These are phyloP conservation scores for Leucoraja erinaceus DNA, from an alignment of 2,113 vertebrate genomes.

Conservation along the genomic window DNA sequence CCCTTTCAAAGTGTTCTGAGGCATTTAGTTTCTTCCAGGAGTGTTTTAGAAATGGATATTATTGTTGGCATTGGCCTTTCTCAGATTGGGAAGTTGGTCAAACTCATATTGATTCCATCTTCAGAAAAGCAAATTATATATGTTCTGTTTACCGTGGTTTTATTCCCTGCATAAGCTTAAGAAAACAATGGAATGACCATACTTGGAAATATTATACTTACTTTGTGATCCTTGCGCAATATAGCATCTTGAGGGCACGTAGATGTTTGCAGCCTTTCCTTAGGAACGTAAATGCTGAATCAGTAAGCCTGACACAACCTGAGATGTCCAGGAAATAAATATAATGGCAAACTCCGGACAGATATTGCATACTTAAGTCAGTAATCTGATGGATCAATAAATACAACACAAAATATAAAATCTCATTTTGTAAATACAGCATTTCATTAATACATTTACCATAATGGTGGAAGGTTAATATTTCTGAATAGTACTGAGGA, in stretches of 20 bases:
- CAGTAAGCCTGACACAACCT: conserved; percentile 57
- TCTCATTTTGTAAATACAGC: background rate
- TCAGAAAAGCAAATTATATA: background rate
- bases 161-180: conserved; percentile 44
- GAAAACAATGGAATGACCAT: conserved; percentile 43
- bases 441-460: background rate
- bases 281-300: conserved; percentile 50
- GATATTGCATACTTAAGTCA: conserved; percentile 57
- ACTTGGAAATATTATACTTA: conserved; percentile 46
- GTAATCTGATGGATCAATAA: conserved; percentile 59
- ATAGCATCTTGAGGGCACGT: conserved; percentile 59
- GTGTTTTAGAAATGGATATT: background rate
- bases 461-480: background rate
- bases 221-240: conserved; percentile 64
- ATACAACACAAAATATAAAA: background rate
- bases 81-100: background rate
- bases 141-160: background rate
- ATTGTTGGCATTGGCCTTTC: background rate
- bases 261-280: conserved; percentile 60
- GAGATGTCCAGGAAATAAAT: conserved; percentile 67
- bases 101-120: background rate
- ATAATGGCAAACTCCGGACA: conserved; percentile 59
- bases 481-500: background rate
- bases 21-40: background rate
- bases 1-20: background rate